Evolutionary conservation across 35 echinoderm and acorn worm species (phyloP), one percentile per base, ranked within the genome.

Genomic region (Apostichopus parvimensis): DNA sequence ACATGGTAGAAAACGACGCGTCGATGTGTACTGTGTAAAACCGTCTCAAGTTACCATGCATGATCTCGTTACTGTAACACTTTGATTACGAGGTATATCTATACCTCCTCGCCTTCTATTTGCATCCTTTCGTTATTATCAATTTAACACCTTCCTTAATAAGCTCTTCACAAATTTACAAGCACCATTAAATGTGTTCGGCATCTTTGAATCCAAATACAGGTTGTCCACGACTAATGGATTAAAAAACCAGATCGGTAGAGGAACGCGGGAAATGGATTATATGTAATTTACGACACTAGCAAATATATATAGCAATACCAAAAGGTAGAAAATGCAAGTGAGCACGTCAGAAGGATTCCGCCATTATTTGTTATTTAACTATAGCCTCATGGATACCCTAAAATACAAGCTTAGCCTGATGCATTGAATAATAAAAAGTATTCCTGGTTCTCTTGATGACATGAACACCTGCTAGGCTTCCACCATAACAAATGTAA

Each of bases 161-260:
- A 68, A 68, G 64, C 64, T 68, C 64, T 68, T 68, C 18, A 68
- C 64, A 68, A 68, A 68, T 68, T 68, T 68, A 68, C 64, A 68
- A 68, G 64, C 64, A 11, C 18, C 64, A 68, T 68, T 18, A 68
- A 68, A 68, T 10, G 64, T 14, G 8, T 68, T 68, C 64, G 64
- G 64, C 64, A 18, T 68, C 64, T 68, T 68, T 68, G 64, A 68
- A 68, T 68, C 18, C 9, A 14, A 11, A 68, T 14, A 68, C 9
- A 68, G 18, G 11, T 68, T 18, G 18, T 9, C 8, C 64, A 18
- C 64, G 64, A 68, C 64, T 68, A 68, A 68, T 68, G 64, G 64
- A 68, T 68, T 11, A 4, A 8, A 68, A 68, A 14, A 0, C 11
- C 18, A 18, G 64, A 68, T 14, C 64, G 64, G 64, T 14, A 18